These are phyloP conservation scores for Sinonovacula constricta DNA, from an alignment of 1,140 invertebrate genomes.

Conservation along the genomic window DNA sequence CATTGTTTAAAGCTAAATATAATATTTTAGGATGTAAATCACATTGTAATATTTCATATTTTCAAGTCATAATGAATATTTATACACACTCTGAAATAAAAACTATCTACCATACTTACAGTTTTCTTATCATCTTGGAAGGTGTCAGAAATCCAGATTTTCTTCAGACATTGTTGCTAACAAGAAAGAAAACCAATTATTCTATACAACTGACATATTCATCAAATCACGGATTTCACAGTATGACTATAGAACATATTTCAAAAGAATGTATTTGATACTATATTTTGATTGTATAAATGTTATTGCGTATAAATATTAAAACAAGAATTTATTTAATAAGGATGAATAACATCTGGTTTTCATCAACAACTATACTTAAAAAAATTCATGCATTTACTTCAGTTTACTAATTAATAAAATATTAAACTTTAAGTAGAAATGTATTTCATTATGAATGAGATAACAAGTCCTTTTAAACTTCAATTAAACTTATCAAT, in stretches of 20 bases:
- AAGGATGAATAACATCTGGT: no score
- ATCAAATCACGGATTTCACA: neutral
- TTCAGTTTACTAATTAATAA: no score
- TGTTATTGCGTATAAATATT: neutral
- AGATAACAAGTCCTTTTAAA: no score
- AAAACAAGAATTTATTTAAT: neutral
- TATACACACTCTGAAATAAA: neutral
- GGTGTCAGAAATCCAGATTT: slow-evolving; percentile 78
- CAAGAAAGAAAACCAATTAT: slow-evolving; percentile 1
- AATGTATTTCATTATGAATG: no score
- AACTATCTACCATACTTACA: slow-evolving; percentile 59
- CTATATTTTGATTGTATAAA: neutral
- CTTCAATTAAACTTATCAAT: no score
- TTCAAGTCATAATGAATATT: neutral
- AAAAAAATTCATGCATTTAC: no score
- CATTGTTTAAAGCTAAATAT: neutral
- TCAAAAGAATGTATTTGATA: neutral
- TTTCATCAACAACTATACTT: no score
- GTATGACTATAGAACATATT: neutral
- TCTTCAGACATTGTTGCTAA: slow-evolving; percentile 68
- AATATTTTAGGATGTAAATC: neutral
- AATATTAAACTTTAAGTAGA: no score
- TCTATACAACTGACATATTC: neutral
- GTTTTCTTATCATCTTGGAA: slow-evolving; percentile 75
- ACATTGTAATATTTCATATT: neutral